Evolutionary conservation across 1,140 invertebrate genomes (phyloP), one percentile per base, ranked within the genome.

Genomic region (Oreohelix idahoensis): DNA sequence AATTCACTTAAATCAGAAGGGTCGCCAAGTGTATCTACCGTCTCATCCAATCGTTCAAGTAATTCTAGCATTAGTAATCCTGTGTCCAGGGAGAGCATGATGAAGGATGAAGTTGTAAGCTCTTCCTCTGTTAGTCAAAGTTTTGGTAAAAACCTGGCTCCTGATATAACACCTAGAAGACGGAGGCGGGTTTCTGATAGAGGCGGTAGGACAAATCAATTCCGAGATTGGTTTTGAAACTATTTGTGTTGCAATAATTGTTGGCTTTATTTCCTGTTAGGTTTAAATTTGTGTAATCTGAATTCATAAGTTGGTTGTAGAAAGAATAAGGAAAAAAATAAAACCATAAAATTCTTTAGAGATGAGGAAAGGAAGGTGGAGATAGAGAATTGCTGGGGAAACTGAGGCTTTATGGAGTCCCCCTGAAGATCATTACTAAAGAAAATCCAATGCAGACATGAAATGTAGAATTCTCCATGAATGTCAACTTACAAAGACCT

Each of bases 171-270:
- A 29, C 2, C 2, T 8, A 5, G 2, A 2, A 66, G 63, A 66
- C 63, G 17, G 63, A 66, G 63, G 32, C 63, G 63, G 63, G 23
- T 66, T 66, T 66, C n/a, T 32, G 63, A 66, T 66, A 66, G 63
- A 66, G 63, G 63, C 29, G 63, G 63, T 66, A 66, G 63, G 63
- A 66, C 8, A 66, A 23, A 58, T 23, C 42, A 45, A 8, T 15
- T 45, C 5, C 15, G 23, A 26, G 10, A 20, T 58, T 58, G 51
- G 26, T 17, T 58, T 58, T 58, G 51, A 58, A 58, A 58, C 51
- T 58, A 20, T 58, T 26, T 58, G 51, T 4, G 15, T 58, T 58
- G 51, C 51, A 4, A 23, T 15, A 45, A 45, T 8, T n/a, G n/a
- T n/a, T n/a, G n/a, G n/a, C n/a, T n/a, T n/a, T 15, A 45, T 45